Conservation (phyloP, 2,888 invertebrate species). For the Morpho helenor region DNA sequence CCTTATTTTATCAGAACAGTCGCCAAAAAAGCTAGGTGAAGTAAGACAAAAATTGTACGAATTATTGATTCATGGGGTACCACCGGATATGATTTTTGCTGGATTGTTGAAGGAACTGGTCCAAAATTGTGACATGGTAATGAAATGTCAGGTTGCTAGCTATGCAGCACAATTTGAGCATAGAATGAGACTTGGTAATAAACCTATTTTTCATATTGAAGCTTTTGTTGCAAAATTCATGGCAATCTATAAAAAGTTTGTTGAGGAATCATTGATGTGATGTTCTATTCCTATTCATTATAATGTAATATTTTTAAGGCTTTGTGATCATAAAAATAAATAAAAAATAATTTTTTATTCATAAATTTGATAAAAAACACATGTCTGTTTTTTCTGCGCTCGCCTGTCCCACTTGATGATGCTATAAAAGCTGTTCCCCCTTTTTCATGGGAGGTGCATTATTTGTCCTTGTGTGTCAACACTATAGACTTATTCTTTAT, state of each 20-base stretch:
- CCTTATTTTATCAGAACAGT: conserved; percentile 92
- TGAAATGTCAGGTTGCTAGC: conserved; percentile 91
- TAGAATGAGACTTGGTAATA: conserved; percentile 93
- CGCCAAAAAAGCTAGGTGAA: conserved; percentile 89
- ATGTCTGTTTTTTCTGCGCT: too few species aligned
- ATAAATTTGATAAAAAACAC: too few species aligned
- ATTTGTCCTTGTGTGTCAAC: too few species aligned
- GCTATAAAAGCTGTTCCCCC: too few species aligned
- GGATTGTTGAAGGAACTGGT: conserved; percentile 91
- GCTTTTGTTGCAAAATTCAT: conserved; percentile 98
- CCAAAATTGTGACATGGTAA: conserved; percentile 92
- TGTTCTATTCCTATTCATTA: background rate
- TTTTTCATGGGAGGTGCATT: too few species aligned
- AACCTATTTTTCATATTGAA: conserved; percentile 97
- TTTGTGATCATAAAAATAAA: too few species aligned
- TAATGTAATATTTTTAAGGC: background rate
- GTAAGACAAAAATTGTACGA: conserved; percentile 95
- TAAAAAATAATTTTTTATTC: too few species aligned
- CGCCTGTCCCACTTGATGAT: too few species aligned
- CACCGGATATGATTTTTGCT: conserved; percentile 94
- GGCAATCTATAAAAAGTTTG: conserved; percentile 93
- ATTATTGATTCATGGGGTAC: conserved; percentile 95
- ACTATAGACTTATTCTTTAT: too few species aligned
- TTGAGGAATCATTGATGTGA: conserved; percentile 82
- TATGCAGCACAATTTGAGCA: conserved; percentile 96